Evolutionary conservation across 2,797 vertebrate genomes (phyloP), one percentile per base, ranked within the genome.

Genomic region (Notoglanidium macrostoma): DNA sequence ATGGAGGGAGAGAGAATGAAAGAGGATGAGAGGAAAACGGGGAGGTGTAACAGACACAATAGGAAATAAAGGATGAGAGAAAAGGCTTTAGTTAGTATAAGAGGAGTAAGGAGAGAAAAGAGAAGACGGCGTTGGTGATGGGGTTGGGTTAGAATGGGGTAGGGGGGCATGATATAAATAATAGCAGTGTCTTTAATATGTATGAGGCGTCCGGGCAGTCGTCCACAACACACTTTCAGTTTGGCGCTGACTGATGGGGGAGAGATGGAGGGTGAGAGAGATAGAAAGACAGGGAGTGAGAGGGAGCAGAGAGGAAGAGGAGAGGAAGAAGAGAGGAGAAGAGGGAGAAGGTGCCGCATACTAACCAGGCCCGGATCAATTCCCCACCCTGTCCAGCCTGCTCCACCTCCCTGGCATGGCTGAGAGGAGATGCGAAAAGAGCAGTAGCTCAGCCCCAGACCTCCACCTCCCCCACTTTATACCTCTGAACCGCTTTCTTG

Each of bases 321-420:
- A 63, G 87, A 79, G 76, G 74, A 68, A 51, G 78, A 40, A 26
- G 55, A 77, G 83, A 55, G 72, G 83, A 76, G 85, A 63, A 11
- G 88, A 90, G 88, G 89, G 90, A 89, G 92, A 84, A 90, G 92
- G 92, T 93, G 91, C 93, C 94, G 95, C 95, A 96, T 96, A 96
- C 94, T 96, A 96, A 96, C 94, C 94, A 95, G 95, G 94, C 92
- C 89, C 85, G 93, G 94, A 96, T 96, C 95, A 96, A 96, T 96
- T 95, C 94, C 86, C 84, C 85, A 86, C 82, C 76, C 90, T 90
- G 89, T 89, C 86, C 90, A 32, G 51, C 57, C 90, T 77, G 83
- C 88, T 78, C 72, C 68, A 84, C 88, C 85, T 90, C 87, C 83
- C 86, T 70, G 79, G 86, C 86, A 83, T 29, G 83, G 74, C 85